Evolutionary conservation across 2,113 vertebrate genomes (phyloP), one percentile per base, ranked within the genome.

Genomic region (Hippolais icterina): DNA sequence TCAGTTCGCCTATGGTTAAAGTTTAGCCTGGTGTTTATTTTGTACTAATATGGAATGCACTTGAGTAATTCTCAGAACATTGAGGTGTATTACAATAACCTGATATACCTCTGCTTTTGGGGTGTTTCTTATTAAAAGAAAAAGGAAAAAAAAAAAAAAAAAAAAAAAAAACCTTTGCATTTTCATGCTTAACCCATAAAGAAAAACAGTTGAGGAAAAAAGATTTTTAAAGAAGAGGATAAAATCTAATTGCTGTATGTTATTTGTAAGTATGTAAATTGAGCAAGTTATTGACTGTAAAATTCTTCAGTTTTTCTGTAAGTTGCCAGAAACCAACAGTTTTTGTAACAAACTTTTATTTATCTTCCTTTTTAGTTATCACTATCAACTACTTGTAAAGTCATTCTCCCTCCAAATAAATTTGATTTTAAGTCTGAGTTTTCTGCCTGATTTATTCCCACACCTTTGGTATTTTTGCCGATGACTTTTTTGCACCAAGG

Each of bases 201-300:
- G 31, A 64, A 74, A 79, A 82, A 83, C 64, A n/a, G 24, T 71
- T 61, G 23, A 41, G 59, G 87, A 96, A 96, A 97, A 97, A 65
- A 25, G 49, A 75, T 94, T 94, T 93, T 89, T 93, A 70, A 96
- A 94, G 80, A 90, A 92, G 65, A 95, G 97, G 97, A 91, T 96
- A 96, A 97, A 97, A 96, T 94, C 94, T 96, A 98, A 97, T 97
- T 95, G 94, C 92, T 98, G 97, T 98, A 95, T 98, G 98, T 99
- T 99, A 97, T 99, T 97, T 98, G 99, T 98, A 98, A 99, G 98
- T 98, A 98, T 99, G 99, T 99, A 99, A 98, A 99, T 97, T 98
- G 65, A 97, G 88, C 92, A 97, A 94, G 95, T 98, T 98, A 95
- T 96, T 97, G 97, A 98, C 96, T 99, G 98, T 99, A 99, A 98